A percentile compares a stretch with the other conserved stretches of the same genome.
Conservation (phyloP, 1,140 invertebrate species). For the Bombus turneri region DNA sequence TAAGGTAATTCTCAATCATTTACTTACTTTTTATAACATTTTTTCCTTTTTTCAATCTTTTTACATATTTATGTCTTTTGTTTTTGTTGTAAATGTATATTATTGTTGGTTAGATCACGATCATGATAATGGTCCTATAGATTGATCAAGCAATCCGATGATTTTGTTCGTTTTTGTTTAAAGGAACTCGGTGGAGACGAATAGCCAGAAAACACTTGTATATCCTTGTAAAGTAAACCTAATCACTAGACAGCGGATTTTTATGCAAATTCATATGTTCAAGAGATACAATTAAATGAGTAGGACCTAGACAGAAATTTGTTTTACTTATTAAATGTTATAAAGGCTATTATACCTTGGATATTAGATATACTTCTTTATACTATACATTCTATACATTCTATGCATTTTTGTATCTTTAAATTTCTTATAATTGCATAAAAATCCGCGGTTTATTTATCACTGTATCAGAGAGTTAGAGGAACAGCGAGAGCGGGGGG, state of each 20-base stretch:
- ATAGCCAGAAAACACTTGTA: slow-evolving; percentile 19
- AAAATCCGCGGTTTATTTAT: background rate
- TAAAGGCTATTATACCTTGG: no score
- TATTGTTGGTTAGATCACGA: background rate
- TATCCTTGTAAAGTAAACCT: slow-evolving; percentile 34
- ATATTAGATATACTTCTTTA: background rate
- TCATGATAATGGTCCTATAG: background rate
- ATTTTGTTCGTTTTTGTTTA: background rate
- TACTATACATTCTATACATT: background rate
- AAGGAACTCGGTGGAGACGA: background rate
- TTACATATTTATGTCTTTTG: background rate
- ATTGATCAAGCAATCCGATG: background rate
- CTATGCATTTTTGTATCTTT: background rate
- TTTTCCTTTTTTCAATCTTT: background rate
- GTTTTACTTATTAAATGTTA: no score
- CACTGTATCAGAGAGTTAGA: background rate
- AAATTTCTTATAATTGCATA: background rate
- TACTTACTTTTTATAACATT: background rate
- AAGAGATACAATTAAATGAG: no score
- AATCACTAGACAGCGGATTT: background rate
- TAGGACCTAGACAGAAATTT: no score
- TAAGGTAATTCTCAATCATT: background rate
- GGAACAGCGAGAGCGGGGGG: background rate
- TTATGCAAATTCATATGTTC: no score
- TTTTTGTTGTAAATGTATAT: background rate